These are phyloP conservation scores for Serripes groenlandicus DNA, from an alignment of 2,888 invertebrate species.

Conservation along the genomic window DNA sequence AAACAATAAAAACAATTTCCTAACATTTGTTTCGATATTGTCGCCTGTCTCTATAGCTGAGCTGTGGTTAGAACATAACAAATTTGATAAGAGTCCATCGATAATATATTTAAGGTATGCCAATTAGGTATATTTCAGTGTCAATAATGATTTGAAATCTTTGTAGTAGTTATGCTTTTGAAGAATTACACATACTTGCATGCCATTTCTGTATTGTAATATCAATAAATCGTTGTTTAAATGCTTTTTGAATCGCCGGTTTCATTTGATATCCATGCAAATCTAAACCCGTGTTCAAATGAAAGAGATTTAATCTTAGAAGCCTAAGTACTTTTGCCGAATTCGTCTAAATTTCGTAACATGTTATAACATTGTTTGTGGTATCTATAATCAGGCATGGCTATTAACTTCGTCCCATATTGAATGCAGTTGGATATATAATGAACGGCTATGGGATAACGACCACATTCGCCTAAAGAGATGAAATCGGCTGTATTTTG, in stretches of 20 bases:
- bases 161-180: constrained; percentile 22
- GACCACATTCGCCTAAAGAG: constrained; percentile 16
- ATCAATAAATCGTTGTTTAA: constrained; percentile 34
- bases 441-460: background rate
- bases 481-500: constrained; percentile 11
- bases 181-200: constrained; percentile 5
- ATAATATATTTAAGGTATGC: constrained; percentile 8
- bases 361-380: constrained; percentile 29
- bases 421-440: constrained; percentile 27
- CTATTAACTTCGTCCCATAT: constrained; percentile 26
- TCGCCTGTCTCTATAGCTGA: constrained; percentile 37
- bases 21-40: constrained; percentile 27
- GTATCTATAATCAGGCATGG: constrained; percentile 31
- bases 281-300: constrained; percentile 41
- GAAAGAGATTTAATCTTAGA: constrained; percentile 23
- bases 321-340: constrained; percentile 19
- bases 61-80: constrained; percentile 29
- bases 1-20: background rate
- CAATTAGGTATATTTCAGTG: constrained; percentile 21
- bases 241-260: constrained; percentile 15
- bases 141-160: constrained; percentile 16
- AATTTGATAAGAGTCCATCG: constrained; percentile 19
- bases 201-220: constrained; percentile 7
- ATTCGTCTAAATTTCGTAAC: constrained; percentile 20
- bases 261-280: constrained; percentile 31